Evolutionary conservation across 2,113 vertebrate species (phyloP).

Genomic region (Australoheros scitulus): DNA sequence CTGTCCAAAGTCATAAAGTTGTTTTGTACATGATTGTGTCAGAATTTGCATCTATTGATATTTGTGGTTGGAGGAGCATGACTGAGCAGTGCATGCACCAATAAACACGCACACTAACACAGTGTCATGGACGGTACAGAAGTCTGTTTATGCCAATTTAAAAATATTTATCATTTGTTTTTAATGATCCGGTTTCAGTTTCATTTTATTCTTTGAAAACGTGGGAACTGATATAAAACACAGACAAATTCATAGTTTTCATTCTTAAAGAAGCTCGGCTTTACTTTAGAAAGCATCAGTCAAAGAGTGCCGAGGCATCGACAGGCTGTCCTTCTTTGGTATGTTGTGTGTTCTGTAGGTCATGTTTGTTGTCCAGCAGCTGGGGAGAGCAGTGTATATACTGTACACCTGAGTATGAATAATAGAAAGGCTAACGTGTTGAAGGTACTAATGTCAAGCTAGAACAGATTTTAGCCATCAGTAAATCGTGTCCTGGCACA

Average conservation of each 20-base stretch:
- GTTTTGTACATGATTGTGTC: conserved; percentile 59
- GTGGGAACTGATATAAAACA: not conserved
- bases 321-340: not conserved
- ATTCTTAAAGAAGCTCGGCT: not conserved
- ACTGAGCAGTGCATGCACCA: not conserved
- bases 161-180: not conserved
- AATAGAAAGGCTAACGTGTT: too few species aligned
- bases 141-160: not conserved
- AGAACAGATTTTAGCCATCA: not conserved
- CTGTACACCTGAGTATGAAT: too few species aligned
- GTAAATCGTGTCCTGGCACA: not conserved
- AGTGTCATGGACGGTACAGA: not conserved
- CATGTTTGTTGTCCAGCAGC: not conserved
- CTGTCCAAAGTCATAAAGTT: conserved; percentile 72
- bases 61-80: conserved; percentile 50
- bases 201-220: not conserved
- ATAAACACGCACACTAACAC: not conserved
- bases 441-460: too few species aligned
- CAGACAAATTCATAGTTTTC: not conserved
- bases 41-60: conserved; percentile 53
- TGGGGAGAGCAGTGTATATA: too few species aligned
- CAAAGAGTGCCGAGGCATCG: too few species aligned
- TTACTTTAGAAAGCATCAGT: too few species aligned
- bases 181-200: too few species aligned
- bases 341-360: not conserved